Evolutionary conservation across 2,113 vertebrate species (phyloP).

Genomic region (Pelecanoides urinatrix): DNA sequence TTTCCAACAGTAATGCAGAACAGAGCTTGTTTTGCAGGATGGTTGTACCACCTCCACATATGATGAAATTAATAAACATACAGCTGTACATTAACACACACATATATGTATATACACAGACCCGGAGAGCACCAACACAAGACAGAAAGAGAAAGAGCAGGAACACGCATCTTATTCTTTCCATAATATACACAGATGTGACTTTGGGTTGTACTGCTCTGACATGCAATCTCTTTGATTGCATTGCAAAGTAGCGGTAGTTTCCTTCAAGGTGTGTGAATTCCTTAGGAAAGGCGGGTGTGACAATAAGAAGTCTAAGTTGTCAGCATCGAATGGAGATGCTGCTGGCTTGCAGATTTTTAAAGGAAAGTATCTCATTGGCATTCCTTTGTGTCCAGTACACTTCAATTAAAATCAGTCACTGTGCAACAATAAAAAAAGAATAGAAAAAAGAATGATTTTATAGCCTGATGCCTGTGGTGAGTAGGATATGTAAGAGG

Average conservation of each 20-base stretch:
- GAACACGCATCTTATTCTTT: neutral
- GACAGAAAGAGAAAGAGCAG: neutral
- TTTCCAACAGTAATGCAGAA: neutral
- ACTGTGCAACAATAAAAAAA: neutral
- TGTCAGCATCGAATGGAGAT: neutral
- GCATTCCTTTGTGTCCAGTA: neutral
- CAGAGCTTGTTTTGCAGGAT: neutral
- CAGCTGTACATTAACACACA: neutral
- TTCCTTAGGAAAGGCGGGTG: neutral
- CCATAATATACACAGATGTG: neutral
- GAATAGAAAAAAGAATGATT: neutral
- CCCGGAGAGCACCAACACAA: neutral
- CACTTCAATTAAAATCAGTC: conserved; percentile 9
- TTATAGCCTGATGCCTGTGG: neutral
- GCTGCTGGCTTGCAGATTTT: neutral
- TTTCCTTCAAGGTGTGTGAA: neutral
- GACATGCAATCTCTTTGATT: neutral
- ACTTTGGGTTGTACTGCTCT: neutral
- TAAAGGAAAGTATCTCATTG: neutral
- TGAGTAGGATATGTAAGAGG: neutral
- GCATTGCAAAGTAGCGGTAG: neutral
- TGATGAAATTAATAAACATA: neutral
- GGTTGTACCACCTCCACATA: rapidly evolving
- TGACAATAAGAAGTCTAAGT: neutral
- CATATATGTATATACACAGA: rapidly evolving